These are phyloP conservation scores for Germaria angustata DNA, from an alignment of 2,888 invertebrate species.

Conservation along the genomic window DNA sequence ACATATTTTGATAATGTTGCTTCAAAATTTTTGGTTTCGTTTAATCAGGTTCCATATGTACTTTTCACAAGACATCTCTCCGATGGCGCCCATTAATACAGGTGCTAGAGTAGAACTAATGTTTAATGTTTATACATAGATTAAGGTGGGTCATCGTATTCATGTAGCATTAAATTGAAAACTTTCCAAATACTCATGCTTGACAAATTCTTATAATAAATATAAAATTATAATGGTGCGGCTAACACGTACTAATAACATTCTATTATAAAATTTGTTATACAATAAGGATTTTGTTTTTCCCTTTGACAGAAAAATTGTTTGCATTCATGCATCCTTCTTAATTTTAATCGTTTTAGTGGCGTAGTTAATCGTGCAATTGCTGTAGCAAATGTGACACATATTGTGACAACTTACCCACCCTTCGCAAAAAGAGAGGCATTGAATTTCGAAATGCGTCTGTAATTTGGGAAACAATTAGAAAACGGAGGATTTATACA, in stretches of 20 bases:
- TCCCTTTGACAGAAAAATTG: neutral
- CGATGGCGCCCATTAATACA: too few relatives aligned
- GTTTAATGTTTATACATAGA: too few relatives aligned
- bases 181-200: neutral
- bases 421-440: neutral
- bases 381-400: conserved; percentile 80
- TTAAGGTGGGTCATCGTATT: too few relatives aligned
- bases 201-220: too few relatives aligned
- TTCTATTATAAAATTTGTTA: conserved; percentile 7
- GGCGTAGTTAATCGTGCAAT: conserved; percentile 71
- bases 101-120: too few relatives aligned
- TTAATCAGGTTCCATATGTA: too few relatives aligned
- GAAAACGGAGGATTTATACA: neutral
- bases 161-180: too few relatives aligned
- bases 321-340: conserved; percentile 44
- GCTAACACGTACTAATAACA: neutral
- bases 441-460: neutral
- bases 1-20: too few relatives aligned
- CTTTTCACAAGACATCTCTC: too few relatives aligned
- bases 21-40: too few relatives aligned
- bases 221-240: neutral
- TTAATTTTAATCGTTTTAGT: conserved; percentile 67
- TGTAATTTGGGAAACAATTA: neutral
- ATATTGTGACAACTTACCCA: conserved; percentile 81
- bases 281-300: neutral